Base-by-base conservation (phyloP, 2,113 vertebrate genomes). In the Corythaixoides concolor region DNA sequence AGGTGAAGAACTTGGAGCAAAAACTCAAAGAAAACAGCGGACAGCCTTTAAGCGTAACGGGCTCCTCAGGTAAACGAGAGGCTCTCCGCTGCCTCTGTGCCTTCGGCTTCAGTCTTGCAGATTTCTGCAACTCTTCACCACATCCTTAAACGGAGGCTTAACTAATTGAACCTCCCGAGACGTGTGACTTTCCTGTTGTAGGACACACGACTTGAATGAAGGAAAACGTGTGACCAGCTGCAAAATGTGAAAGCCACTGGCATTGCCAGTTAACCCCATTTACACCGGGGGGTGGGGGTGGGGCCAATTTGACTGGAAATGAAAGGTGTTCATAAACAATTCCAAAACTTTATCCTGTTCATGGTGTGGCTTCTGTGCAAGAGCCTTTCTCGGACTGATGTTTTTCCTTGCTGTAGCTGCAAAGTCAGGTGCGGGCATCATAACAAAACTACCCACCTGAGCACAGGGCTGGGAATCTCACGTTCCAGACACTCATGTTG, bases 1-100 rank as follows among this genome's bases (percentile, higher is more conserved):
- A 97, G 66, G 97, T 99, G 59, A 98, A 98, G 96, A 98, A 96
- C 94, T 95, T 99, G 96, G 99, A 99, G 96, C 98, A 98, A 94
- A 98, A 98, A 85, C 98, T 98, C 81, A 97, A 97, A 63, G 98
- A 98, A 60, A 98, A 97, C 82, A 97, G 98, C 26, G 98, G 97
- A 85, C 97, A 97, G 93, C 96, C 98, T 75, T 76, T 93, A 67
- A 92, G 52, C 74, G 88, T 90, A 56, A 45, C 83, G 37, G 74
- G 97, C 90, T 92, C 97, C 69, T 94, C 98, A 98, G 98, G 98
- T 98, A 97, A 96, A 7, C 33, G 70, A 15, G 3, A 8, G 47
- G 41, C 79, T 6, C 35, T 11, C 2, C 11, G 0, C 55, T 37
- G 45, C 5, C 50, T 16, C 73, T 1, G 5, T 16, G 55, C 68